A percentile compares a stretch with the other conserved stretches of the same genome.
Conservation (phyloP, 2,888 invertebrate species). For the Lochmaea crataegi region DNA sequence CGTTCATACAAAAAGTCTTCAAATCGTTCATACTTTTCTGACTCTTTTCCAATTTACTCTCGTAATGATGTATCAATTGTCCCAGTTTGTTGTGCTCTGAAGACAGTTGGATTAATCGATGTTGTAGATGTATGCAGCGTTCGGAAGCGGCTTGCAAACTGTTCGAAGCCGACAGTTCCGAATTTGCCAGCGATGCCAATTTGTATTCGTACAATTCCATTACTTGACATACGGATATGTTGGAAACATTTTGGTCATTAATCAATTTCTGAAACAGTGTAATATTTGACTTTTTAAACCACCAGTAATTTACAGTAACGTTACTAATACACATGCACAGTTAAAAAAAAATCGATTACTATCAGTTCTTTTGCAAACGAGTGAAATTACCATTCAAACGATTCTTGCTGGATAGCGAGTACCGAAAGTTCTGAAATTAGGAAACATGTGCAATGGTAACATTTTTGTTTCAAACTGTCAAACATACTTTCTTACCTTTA, state of each 20-base stretch:
- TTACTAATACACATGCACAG: too few relatives aligned
- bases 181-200: constrained; percentile 69
- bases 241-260: constrained; percentile 63
- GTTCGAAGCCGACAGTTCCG: constrained; percentile 66
- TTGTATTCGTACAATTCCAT: constrained; percentile 82
- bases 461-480: too few relatives aligned
- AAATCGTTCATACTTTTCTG: constrained; percentile 55
- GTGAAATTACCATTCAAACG: too few relatives aligned
- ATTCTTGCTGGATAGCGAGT: too few relatives aligned
- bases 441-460: too few relatives aligned
- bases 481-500: too few relatives aligned
- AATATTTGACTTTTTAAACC: background rate
- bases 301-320: too few relatives aligned
- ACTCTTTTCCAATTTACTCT: constrained; percentile 66
- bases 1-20: constrained; percentile 25
- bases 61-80: constrained; percentile 66
- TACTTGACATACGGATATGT: constrained; percentile 74
- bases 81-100: constrained; percentile 66
- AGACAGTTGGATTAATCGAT: constrained; percentile 66
- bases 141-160: constrained; percentile 68
- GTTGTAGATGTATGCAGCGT: constrained; percentile 67
- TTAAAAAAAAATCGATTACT: too few relatives aligned
- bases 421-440: too few relatives aligned
- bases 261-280: constrained; percentile 40
- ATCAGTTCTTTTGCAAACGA: too few relatives aligned